Conservation (phyloP, 2,888 invertebrate genomes). For the Tachina grossa region DNA sequence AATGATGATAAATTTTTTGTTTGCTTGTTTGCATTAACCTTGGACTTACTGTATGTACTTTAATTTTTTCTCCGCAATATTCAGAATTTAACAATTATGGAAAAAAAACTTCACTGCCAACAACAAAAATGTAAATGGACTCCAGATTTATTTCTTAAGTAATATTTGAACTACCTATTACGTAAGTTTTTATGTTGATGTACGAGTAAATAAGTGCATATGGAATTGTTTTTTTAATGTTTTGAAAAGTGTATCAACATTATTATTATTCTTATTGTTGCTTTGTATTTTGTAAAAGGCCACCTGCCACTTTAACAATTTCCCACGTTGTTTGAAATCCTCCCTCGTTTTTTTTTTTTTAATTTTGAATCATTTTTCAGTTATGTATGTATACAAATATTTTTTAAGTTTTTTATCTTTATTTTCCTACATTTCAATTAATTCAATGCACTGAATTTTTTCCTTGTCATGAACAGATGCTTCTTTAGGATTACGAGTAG, state of each 20-base stretch:
- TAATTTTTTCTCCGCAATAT: no score
- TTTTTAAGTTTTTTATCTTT: neutral
- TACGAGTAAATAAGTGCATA: neutral
- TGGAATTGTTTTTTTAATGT: neutral
- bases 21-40: no score
- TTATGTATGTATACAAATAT: slow-evolving; percentile 5
- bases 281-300: neutral
- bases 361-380: slow-evolving; percentile 21
- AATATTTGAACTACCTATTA: no score
- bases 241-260: neutral
- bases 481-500: slow-evolving; percentile 38
- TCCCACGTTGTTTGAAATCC: slow-evolving; percentile 44
- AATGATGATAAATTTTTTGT: no score
- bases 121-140: no score
- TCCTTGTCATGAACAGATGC: slow-evolving; percentile 46
- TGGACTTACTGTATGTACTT: no score
- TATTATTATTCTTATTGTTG: slow-evolving; percentile 19
- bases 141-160: no score
- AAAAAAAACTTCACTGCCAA: no score
- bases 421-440: slow-evolving; percentile 32
- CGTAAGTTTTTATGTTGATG: no score
- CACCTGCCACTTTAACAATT: slow-evolving; percentile 52
- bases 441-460: slow-evolving; percentile 18
- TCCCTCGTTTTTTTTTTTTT: slow-evolving; percentile 35
- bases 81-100: no score